Conservation (phyloP, 2,888 invertebrate species). For the Amblyteles armatorius region DNA sequence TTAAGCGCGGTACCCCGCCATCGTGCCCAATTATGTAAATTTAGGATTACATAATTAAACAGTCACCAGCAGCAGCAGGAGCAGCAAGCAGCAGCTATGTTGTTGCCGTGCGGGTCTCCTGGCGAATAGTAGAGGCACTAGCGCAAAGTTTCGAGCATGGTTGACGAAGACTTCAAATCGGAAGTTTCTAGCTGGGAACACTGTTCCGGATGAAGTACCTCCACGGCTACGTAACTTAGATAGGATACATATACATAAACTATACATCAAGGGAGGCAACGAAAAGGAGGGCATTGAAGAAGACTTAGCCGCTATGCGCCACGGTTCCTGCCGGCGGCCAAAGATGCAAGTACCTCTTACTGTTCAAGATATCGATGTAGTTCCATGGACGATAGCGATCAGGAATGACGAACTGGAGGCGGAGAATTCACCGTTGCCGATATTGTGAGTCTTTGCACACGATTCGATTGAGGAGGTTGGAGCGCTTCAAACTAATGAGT, state of each 20-base stretch:
- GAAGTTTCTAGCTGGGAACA: constrained; percentile 21
- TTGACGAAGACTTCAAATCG: constrained; percentile 31
- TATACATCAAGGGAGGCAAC: neutral
- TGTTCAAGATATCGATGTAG: neutral
- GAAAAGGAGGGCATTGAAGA: neutral
- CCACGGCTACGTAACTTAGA: constrained; percentile 11
- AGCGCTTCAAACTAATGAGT: too few relatives aligned
- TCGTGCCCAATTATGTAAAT: constrained; percentile 80
- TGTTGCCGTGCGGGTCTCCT: constrained; percentile 31
- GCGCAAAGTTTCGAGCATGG: constrained; percentile 37
- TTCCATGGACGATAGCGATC: neutral
- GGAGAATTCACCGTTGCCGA: neutral
- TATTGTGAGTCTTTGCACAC: neutral
- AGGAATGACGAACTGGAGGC: neutral
- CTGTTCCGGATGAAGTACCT: constrained; percentile 35
- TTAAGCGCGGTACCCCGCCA: constrained; percentile 57
- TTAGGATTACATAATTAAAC: constrained; percentile 80
- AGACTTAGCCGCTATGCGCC: neutral
- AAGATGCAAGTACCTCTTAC: neutral
- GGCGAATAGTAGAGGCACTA: constrained; percentile 7
- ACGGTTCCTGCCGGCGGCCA: neutral
- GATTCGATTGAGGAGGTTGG: neutral
- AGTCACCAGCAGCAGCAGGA: constrained; percentile 70
- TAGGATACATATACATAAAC: neutral
- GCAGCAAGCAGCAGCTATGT: constrained; percentile 21